phyloP scores from a whole-genome alignment of 2,888 invertebrate species.

The Homarus gammarus region DNA sequence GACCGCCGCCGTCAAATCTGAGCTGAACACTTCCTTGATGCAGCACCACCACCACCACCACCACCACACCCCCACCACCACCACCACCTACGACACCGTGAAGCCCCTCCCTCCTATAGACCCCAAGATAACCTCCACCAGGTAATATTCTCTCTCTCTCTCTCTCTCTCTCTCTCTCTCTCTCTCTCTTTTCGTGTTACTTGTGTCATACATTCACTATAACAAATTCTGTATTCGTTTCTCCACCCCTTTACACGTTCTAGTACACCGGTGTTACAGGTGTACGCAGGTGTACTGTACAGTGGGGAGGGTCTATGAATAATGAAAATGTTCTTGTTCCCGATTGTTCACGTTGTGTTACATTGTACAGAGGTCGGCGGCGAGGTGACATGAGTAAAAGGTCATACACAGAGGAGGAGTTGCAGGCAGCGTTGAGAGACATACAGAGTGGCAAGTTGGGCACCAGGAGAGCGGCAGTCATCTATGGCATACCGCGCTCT shows the following conservation, averaged over 20 bases:
- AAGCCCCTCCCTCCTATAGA: constrained; percentile 3
- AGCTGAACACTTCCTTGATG: neutral
- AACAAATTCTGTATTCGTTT: no score
- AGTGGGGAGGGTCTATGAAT: no score
- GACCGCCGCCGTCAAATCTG: constrained; percentile 11
- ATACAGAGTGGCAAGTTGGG: constrained; percentile 95
- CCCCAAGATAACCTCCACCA: constrained; percentile 27
- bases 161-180: no score
- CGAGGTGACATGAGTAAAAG: constrained; percentile 83
- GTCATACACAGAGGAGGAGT: constrained; percentile 96
- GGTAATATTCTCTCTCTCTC: constrained; percentile 27
- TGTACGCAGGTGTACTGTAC: no score
- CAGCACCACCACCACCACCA: constrained; percentile 1
- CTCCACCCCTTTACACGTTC: no score
- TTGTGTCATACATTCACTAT: no score
- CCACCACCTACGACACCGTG: constrained; percentile 18
- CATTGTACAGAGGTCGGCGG: constrained; percentile 84
- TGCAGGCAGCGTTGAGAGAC: constrained; percentile 95
- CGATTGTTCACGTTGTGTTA: no score
- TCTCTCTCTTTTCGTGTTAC: no score
- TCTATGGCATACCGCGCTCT: constrained; percentile 97
- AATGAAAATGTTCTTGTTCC: no score
- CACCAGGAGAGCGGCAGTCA: constrained; percentile 94
- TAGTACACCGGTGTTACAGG: no score
- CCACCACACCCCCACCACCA: constrained; percentile 9